A percentile compares a stretch with the other conserved stretches of the same genome.
phyloP scores from a whole-genome alignment of 2,888 invertebrate genomes.

The Caenorhabditis japonica region DNA sequence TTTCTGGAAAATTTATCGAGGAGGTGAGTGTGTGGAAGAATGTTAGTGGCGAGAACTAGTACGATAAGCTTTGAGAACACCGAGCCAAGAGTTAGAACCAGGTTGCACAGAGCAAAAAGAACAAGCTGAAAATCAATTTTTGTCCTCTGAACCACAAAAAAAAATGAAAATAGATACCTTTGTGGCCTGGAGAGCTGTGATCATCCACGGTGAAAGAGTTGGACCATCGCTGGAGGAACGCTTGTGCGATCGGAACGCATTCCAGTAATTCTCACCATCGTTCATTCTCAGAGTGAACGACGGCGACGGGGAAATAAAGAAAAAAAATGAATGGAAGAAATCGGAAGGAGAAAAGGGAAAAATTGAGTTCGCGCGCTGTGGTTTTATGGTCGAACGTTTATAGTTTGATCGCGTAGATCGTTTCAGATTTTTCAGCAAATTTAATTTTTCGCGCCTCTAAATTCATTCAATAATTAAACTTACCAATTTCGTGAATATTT shows the following conservation, averaged over 20 bases:
- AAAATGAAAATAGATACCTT: slow-evolving; percentile 46
- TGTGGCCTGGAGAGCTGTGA: slow-evolving; percentile 61
- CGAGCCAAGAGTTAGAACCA: slow-evolving; percentile 63
- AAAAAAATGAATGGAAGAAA: neutral
- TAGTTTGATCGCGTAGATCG: slow-evolving; percentile 1
- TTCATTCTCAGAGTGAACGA: slow-evolving; percentile 33
- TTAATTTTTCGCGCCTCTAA: no score
- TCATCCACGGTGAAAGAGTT: slow-evolving; percentile 64
- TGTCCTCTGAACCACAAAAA: neutral
- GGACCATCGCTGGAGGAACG: slow-evolving; percentile 55
- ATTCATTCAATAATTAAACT: no score
- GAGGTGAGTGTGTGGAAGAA: slow-evolving; percentile 39
- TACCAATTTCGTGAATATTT: no score
- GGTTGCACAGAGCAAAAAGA: slow-evolving; percentile 64
- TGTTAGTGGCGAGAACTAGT: slow-evolving; percentile 70
- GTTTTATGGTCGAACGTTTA: slow-evolving; percentile 11
- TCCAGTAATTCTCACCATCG: slow-evolving; percentile 64
- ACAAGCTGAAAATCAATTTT: slow-evolving; percentile 57
- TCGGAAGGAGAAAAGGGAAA: neutral
- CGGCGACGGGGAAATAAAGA: neutral
- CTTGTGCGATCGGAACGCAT: slow-evolving; percentile 68
- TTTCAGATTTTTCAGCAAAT: no score
- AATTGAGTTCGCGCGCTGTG: slow-evolving; percentile 7
- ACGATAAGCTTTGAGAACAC: slow-evolving; percentile 68
- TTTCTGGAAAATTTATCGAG: slow-evolving; percentile 42